phyloP scores from a whole-genome alignment of 2,113 vertebrate species.

The Fulmarus glacialis region DNA sequence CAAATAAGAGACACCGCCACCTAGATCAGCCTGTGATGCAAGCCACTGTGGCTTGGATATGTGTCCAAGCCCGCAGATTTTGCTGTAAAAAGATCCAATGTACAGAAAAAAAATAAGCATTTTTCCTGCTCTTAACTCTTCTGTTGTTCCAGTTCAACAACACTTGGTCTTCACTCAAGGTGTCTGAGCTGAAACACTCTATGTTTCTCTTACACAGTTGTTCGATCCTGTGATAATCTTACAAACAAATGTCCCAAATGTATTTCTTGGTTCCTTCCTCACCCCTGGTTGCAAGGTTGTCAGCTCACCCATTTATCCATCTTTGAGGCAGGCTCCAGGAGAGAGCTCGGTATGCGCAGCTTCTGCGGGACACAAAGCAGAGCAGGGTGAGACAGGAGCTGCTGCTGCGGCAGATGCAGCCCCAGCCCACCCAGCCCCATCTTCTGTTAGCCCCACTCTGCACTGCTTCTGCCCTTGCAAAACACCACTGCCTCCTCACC shows the following conservation, averaged over 20 bases:
- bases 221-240: background rate
- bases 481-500: background rate
- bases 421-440: background rate
- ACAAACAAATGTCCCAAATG: background rate
- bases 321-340: slow-evolving; percentile 77
- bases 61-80: background rate
- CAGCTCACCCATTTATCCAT: slow-evolving; percentile 61
- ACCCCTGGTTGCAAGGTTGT: background rate
- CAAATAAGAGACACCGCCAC: background rate
- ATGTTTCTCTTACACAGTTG: background rate
- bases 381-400: background rate
- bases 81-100: background rate
- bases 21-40: background rate
- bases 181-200: background rate
- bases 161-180: background rate
- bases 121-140: background rate
- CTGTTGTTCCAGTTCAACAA: background rate
- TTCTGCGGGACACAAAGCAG: slow-evolving; percentile 73
- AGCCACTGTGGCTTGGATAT: background rate
- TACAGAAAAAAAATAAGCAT: background rate
- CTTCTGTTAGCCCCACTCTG: background rate
- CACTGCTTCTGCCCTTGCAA: background rate
- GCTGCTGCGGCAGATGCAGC: background rate
- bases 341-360: slow-evolving; percentile 77
- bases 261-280: background rate